phyloP scores from a whole-genome alignment of 2,888 invertebrate species.

The Matsumyia berberina region DNA sequence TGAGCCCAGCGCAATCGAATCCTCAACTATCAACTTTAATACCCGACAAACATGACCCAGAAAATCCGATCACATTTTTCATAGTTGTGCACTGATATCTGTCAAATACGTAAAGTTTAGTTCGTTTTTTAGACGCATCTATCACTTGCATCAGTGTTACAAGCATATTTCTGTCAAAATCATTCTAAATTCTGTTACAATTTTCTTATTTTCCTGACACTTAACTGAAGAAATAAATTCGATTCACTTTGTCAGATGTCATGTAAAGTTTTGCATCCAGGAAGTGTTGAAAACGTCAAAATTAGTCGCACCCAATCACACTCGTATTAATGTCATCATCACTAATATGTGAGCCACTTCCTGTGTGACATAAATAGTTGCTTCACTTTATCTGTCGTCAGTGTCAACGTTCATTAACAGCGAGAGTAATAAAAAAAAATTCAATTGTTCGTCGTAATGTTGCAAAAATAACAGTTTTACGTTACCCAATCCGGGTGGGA shows the following conservation, averaged over 20 bases:
- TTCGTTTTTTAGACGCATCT: too few relatives aligned
- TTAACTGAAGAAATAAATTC: too few relatives aligned
- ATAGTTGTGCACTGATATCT: too few relatives aligned
- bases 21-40: too few relatives aligned
- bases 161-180: too few relatives aligned
- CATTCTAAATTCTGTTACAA: too few relatives aligned
- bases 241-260: not conserved
- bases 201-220: too few relatives aligned
- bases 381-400: conserved; percentile 22
- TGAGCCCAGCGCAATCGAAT: too few relatives aligned
- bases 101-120: too few relatives aligned
- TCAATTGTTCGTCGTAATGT: conserved; percentile 24
- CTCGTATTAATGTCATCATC: conserved; percentile 43
- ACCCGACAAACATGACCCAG: too few relatives aligned
- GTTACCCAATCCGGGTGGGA: conserved; percentile 40
- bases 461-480: conserved; percentile 42
- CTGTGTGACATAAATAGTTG: conserved; percentile 39
- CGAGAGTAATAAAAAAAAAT: not conserved
- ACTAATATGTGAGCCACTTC: conserved; percentile 40
- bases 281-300: conserved; percentile 39
- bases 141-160: too few relatives aligned
- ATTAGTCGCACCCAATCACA: conserved; percentile 46
- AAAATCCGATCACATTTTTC: too few relatives aligned
- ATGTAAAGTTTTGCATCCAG: not conserved
- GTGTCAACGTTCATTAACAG: conserved; percentile 52